Evolutionary conservation across 2,113 vertebrate genomes (phyloP).

Genomic region (Polypterus senegalus): DNA sequence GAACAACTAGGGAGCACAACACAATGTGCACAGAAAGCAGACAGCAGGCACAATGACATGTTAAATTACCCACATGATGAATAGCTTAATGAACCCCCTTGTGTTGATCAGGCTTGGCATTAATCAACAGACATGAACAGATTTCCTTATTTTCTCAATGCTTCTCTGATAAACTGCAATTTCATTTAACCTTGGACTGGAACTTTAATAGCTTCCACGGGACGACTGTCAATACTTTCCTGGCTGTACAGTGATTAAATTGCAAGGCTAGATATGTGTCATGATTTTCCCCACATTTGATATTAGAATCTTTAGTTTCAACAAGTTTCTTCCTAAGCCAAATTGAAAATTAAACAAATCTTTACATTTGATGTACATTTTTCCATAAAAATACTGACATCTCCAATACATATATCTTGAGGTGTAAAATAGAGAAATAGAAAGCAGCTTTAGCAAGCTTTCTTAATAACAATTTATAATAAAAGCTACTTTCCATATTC

Average conservation of each 20-base stretch:
- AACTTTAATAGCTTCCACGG: conserved; percentile 98
- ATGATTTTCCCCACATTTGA: conserved; percentile 75
- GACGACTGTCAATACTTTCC: conserved; percentile 99
- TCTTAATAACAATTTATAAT: too few relatives aligned
- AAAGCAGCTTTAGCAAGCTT: too few relatives aligned
- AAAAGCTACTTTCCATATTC: too few relatives aligned
- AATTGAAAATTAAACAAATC: conserved; percentile 39
- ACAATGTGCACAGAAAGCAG: conserved; percentile 48
- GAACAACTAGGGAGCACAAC: conserved; percentile 33
- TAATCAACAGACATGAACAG: conserved; percentile 97
- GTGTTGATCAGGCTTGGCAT: conserved; percentile 99
- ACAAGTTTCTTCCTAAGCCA: conserved; percentile 60
- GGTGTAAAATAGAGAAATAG: too few relatives aligned
- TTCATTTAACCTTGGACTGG: conserved; percentile 99
- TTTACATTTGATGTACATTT: conserved; percentile 25
- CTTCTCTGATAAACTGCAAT: conserved; percentile 99
- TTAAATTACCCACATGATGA: conserved; percentile 98
- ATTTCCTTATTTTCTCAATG: conserved; percentile 99
- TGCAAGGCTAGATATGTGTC: conserved; percentile 76
- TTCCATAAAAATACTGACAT: neutral
- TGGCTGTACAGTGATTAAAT: conserved; percentile 95
- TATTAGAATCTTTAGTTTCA: conserved; percentile 84
- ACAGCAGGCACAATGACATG: conserved; percentile 91
- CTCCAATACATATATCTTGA: too few relatives aligned
- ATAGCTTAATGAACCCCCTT: conserved; percentile 99